Percentiles rank a stretch among this genome's conserved stretches.
phyloP scores from a whole-genome alignment of 2,113 vertebrate species.

The Lepus timidus region DNA sequence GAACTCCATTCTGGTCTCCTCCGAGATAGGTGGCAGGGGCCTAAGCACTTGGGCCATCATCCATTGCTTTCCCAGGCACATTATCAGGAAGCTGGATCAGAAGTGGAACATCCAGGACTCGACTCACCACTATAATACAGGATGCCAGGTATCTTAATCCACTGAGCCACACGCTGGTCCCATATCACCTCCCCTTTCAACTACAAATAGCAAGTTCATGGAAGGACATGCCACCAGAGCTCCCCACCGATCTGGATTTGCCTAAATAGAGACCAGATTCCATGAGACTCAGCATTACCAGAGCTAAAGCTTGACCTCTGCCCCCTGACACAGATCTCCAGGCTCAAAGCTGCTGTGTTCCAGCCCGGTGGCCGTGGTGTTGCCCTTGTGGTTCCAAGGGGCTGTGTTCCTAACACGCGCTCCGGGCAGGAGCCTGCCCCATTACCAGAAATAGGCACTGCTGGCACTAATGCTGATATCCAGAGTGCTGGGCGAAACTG shows the following conservation, averaged over 20 bases:
- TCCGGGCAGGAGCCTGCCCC: neutral
- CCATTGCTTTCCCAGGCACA: too few relatives aligned
- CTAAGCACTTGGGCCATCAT: too few relatives aligned
- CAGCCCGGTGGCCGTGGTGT: neutral
- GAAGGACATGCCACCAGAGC: neutral
- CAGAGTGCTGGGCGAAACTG: neutral
- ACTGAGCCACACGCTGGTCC: too few relatives aligned
- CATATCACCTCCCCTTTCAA: neutral
- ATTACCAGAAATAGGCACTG: neutral
- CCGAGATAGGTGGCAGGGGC: too few relatives aligned
- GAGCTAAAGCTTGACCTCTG: neutral
- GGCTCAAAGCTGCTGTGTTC: neutral
- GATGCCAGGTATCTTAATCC: too few relatives aligned
- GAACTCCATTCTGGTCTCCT: too few relatives aligned
- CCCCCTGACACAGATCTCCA: neutral
- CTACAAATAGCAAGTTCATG: neutral
- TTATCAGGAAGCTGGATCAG: too few relatives aligned
- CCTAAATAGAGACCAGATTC: neutral
- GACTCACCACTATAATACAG: too few relatives aligned
- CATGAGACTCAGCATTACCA: rapidly evolving
- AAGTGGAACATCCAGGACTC: too few relatives aligned
- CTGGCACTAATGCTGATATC: neutral
- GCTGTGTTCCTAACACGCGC: neutral
- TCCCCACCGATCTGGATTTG: neutral
- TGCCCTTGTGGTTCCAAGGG: neutral